Conservation (phyloP, 2,888 invertebrate species). For the Melipona beecheii region DNA sequence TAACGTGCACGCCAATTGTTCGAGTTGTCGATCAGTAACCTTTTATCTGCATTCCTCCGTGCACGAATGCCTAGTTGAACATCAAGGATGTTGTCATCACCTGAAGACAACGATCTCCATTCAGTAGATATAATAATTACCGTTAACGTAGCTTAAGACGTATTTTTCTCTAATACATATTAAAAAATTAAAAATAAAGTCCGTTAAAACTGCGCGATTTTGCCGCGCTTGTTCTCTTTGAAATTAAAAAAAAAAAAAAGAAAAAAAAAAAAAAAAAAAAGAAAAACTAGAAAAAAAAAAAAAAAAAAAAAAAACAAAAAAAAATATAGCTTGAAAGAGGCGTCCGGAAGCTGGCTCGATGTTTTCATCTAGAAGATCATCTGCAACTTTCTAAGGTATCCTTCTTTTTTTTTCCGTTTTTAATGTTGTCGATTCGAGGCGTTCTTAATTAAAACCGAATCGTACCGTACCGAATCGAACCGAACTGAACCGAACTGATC, state of each 20-base stretch:
- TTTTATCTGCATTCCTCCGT: slow-evolving; percentile 1
- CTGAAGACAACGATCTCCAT: slow-evolving; percentile 58
- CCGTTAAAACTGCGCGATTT: slow-evolving; percentile 13
- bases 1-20: slow-evolving; percentile 4
- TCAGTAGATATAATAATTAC: slow-evolving; percentile 38
- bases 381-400: slow-evolving; percentile 60
- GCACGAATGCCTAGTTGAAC: slow-evolving; percentile 20
- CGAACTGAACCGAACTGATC: not conserved
- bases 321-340: not conserved
- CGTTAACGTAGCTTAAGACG: slow-evolving; percentile 45
- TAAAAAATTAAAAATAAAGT: not conserved
- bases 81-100: slow-evolving; percentile 42
- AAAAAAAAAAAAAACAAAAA: no score
- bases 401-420: slow-evolving; percentile 29
- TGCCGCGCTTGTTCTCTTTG: not conserved
- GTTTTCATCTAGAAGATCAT: slow-evolving; percentile 62
- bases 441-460: slow-evolving; percentile 9
- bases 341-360: slow-evolving; percentile 38
- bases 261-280: not conserved
- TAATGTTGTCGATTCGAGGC: slow-evolving; percentile 10
- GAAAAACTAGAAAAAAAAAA: not conserved
- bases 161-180: slow-evolving; percentile 32
- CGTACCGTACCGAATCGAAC: not conserved
- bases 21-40: not conserved
- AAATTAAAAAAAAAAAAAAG: not conserved